phyloP scores from a whole-genome alignment of 2,797 vertebrate genomes.

The Salmo trutta region DNA sequence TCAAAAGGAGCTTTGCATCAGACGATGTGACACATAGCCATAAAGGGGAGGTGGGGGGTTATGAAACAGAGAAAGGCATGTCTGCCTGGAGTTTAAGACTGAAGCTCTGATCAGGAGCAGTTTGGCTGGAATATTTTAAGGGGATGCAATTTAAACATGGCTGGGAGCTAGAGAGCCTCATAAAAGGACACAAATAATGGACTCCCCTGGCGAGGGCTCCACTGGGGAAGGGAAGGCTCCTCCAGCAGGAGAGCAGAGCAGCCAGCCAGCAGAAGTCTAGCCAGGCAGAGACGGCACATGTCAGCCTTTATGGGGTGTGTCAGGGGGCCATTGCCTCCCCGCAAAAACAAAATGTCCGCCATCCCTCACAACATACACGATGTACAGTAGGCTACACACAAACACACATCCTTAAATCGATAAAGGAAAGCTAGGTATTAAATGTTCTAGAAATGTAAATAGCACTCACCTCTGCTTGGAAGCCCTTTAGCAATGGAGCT shows the following conservation, averaged over 20 bases:
- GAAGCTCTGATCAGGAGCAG: conserved; percentile 13
- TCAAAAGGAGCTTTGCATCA: conserved; percentile 4
- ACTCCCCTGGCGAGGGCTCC: conserved; percentile 10
- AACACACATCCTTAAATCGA: background rate
- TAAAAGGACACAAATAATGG: conserved; percentile 31
- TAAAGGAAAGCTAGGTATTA: background rate
- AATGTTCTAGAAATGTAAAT: background rate
- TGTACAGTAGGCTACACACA: background rate
- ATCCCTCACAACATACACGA: background rate
- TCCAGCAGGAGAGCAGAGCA: background rate
- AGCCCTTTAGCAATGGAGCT: conserved; percentile 89
- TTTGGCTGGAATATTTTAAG: conserved; percentile 15
- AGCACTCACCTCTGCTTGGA: conserved; percentile 87
- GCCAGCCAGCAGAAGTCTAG: conserved; percentile 11
- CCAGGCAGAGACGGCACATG: conserved; percentile 23
- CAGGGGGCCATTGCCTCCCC: background rate
- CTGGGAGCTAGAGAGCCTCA: conserved; percentile 30
- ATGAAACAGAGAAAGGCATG: conserved; percentile 3
- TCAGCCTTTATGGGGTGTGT: conserved; percentile 23
- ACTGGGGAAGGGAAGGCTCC: background rate
- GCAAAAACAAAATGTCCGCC: conserved; percentile 18
- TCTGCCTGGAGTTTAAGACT: conserved; percentile 7
- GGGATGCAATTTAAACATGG: conserved; percentile 40
- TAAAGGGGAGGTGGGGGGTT: background rate
- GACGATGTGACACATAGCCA: conserved; percentile 10